phyloP scores from a whole-genome alignment of 2,797 vertebrate genomes.

The Alcedo quadribrachys region DNA sequence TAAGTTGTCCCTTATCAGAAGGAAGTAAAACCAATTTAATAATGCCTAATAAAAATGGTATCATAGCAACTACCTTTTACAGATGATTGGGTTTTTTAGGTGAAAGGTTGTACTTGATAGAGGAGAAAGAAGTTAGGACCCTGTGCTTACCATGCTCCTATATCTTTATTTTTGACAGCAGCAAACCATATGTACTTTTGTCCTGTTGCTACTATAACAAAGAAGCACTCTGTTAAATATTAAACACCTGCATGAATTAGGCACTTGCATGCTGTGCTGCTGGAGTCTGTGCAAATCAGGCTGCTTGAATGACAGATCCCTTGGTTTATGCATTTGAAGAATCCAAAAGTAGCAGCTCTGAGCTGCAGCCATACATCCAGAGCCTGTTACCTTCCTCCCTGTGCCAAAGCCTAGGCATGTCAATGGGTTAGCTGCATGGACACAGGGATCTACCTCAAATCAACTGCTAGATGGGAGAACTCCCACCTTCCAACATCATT shows the following conservation, averaged over 20 bases:
- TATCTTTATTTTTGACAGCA: neutral
- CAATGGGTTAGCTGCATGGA: neutral
- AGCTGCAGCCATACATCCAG: neutral
- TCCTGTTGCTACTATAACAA: neutral
- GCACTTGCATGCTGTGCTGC: neutral
- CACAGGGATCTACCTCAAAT: neutral
- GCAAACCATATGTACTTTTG: neutral
- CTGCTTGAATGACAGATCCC: neutral
- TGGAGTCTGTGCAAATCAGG: neutral
- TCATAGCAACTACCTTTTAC: neutral
- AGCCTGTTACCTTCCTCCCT: neutral
- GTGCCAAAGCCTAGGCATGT: neutral
- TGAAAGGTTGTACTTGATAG: neutral
- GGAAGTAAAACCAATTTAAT: slow-evolving; percentile 26
- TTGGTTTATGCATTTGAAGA: neutral
- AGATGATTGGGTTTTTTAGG: neutral
- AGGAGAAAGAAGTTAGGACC: neutral
- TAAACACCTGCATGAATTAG: neutral
- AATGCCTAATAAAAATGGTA: slow-evolving; percentile 30
- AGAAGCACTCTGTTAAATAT: slow-evolving; percentile 8
- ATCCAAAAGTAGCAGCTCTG: neutral
- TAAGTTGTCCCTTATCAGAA: slow-evolving; percentile 2
- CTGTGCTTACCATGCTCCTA: neutral
- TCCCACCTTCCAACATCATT: neutral
- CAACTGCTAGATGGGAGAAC: neutral